Base-by-base conservation (phyloP, 2,113 vertebrate species). In the Larimichthys crocea region DNA sequence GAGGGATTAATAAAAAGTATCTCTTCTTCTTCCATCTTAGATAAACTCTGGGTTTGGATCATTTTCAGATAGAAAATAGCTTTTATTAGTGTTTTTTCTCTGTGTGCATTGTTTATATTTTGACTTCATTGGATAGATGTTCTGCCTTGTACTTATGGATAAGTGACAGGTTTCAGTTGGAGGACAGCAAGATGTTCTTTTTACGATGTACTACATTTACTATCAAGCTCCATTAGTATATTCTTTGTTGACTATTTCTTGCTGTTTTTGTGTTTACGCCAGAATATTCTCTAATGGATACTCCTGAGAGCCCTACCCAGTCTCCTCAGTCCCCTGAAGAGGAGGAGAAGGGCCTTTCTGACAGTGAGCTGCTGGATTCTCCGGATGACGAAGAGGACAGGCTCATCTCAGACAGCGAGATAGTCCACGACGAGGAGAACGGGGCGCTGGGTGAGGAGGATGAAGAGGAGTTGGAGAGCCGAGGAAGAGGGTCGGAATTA, bases 301-400 rank as follows among this genome's bases (percentile, higher is more conserved):
- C 97, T 84, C 94, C 97, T 55, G 95, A 99, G 94, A 98, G 97
- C 95, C 97, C 97, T 79, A 96, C 95, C 82, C 95, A 94, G 93
- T 96, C 96, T 83, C 96, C 96, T 85, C 95, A 92, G 92, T 99
- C 97, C 84, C 97, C 96, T 0, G 94, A 93, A 76, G 96, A 96
- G 70, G 96, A 96, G 71, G 95, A 94, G 70, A 94, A 88, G 82
- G 94, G 86, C 53, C 52, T 94, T 59, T 94, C 94, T 7, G 94
- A 95, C 91, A 94, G 82, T 46, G 94, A 95, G 63, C 80, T 94
- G 35, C 82, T 95, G 52, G 92, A 92, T 87, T 96, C 95, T 81
- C 94, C 94, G 35, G 94, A 92, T 87, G 97, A 96, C 85, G 97
- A 96, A 0, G 91, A 95, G 24, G 90, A 91, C 70, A 73, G 90